Conservation (phyloP, 2,113 vertebrate genomes). For the Thamnophis sirtalis region DNA sequence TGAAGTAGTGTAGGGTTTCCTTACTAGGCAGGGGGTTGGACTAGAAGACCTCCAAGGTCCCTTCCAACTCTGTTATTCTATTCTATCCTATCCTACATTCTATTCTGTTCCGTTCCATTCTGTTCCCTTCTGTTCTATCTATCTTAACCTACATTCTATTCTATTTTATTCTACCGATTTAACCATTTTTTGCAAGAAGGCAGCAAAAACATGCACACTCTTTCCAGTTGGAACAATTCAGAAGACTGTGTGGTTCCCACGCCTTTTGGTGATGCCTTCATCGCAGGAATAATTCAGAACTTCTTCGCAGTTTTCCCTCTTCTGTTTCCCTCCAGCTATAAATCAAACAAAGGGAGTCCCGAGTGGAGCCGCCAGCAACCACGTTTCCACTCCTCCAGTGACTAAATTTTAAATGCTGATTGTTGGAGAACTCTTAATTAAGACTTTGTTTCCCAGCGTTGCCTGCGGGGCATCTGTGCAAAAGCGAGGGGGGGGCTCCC, state of each 20-base stretch:
- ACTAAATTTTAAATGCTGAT: constrained; percentile 52
- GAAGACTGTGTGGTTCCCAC: background rate
- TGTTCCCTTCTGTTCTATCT: too few species aligned
- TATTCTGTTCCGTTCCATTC: too few species aligned
- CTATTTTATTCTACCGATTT: background rate
- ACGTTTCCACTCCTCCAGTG: background rate
- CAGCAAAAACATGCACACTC: background rate
- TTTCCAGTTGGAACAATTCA: background rate
- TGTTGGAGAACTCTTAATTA: constrained; percentile 63
- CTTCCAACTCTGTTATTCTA: too few species aligned
- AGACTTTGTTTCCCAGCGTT: background rate
- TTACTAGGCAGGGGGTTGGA: too few species aligned
- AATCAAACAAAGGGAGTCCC: background rate
- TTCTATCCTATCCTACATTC: too few species aligned
- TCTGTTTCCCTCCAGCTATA: background rate
- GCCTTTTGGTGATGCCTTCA: background rate
- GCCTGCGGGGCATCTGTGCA: background rate
- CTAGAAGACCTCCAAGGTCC: too few species aligned
- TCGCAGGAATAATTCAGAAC: background rate
- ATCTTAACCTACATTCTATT: too few species aligned
- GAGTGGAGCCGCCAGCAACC: constrained; percentile 26
- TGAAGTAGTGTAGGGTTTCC: too few species aligned
- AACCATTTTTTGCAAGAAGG: rapidly evolving
- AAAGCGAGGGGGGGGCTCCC: background rate
- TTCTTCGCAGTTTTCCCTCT: constrained; percentile 28